phyloP scores from a whole-genome alignment of 2,797 vertebrate species.

The Uromys caudimaculatus region DNA sequence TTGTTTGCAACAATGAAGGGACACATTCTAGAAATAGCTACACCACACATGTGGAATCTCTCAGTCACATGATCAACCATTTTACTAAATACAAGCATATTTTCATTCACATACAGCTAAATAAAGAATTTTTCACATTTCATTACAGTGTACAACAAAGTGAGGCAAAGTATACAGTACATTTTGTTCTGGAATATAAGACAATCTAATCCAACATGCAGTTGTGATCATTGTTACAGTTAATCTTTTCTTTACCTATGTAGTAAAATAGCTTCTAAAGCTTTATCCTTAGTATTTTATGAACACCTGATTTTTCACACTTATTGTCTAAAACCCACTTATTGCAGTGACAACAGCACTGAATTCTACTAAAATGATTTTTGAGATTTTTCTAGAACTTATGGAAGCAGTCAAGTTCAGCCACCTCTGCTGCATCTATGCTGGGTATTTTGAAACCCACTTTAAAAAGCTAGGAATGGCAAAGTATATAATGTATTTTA shows the following conservation, averaged over 20 bases:
- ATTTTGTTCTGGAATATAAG: conserved; percentile 87
- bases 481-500: conserved; percentile 75
- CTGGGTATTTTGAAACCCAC: conserved; percentile 82
- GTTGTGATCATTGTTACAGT: conserved; percentile 84
- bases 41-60: conserved; percentile 88
- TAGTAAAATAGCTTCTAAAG: conserved; percentile 85
- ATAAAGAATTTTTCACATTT: conserved; percentile 88
- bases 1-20: background rate
- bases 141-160: conserved; percentile 89
- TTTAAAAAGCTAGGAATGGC: conserved; percentile 87
- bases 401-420: conserved; percentile 79
- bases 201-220: conserved; percentile 90
- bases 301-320: conserved; percentile 82
- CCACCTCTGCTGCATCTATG: conserved; percentile 84
- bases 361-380: conserved; percentile 84
- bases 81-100: conserved; percentile 93
- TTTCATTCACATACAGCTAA: conserved; percentile 90
- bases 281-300: conserved; percentile 80
- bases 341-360: conserved; percentile 84
- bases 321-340: conserved; percentile 80
- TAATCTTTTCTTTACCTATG: conserved; percentile 81
- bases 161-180: conserved; percentile 86
- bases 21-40: conserved; percentile 71
- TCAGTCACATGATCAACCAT: conserved; percentile 88
- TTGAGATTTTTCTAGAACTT: conserved; percentile 83